These are phyloP conservation scores for Diabrotica balteata DNA, from an alignment of 2,888 invertebrate genomes.

Conservation along the genomic window DNA sequence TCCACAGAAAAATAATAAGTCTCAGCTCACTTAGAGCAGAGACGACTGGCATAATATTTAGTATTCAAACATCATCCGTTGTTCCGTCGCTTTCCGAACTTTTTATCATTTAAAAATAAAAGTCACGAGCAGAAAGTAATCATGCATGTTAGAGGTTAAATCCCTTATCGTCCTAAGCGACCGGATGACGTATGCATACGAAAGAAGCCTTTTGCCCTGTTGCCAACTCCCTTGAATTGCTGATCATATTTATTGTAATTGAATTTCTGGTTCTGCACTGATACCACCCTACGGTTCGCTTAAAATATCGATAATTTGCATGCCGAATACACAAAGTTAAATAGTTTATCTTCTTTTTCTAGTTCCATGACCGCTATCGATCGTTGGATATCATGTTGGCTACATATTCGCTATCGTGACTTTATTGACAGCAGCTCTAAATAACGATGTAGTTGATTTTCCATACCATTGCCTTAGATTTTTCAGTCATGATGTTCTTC, in stretches of 20 bases:
- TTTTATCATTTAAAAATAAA: slow-evolving; percentile 59
- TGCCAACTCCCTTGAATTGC: slow-evolving; percentile 25
- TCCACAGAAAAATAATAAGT: slow-evolving; percentile 31
- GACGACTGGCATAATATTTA: slow-evolving; percentile 33
- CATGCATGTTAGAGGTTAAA: slow-evolving; percentile 58
- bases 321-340: too few relatives aligned
- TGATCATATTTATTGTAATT: slow-evolving; percentile 33
- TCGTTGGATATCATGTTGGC: too few relatives aligned
- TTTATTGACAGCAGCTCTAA: too few relatives aligned
- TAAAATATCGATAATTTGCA: too few relatives aligned
- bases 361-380: too few relatives aligned
- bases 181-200: slow-evolving; percentile 54
- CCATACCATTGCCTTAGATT: too few relatives aligned
- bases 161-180: slow-evolving; percentile 57
- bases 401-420: too few relatives aligned
- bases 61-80: slow-evolving; percentile 40
- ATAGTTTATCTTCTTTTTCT: too few relatives aligned
- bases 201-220: slow-evolving; percentile 34
- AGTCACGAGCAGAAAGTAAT: slow-evolving; percentile 57
- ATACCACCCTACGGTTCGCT: too few relatives aligned
- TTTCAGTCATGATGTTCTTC: too few relatives aligned
- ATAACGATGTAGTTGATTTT: too few relatives aligned
- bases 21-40: slow-evolving; percentile 18
- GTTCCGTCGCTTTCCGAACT: slow-evolving; percentile 46
- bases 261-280: slow-evolving; percentile 8